Evolutionary conservation across 2,113 vertebrate genomes (phyloP).

Genomic region (Pelvicachromis taeniatus): DNA sequence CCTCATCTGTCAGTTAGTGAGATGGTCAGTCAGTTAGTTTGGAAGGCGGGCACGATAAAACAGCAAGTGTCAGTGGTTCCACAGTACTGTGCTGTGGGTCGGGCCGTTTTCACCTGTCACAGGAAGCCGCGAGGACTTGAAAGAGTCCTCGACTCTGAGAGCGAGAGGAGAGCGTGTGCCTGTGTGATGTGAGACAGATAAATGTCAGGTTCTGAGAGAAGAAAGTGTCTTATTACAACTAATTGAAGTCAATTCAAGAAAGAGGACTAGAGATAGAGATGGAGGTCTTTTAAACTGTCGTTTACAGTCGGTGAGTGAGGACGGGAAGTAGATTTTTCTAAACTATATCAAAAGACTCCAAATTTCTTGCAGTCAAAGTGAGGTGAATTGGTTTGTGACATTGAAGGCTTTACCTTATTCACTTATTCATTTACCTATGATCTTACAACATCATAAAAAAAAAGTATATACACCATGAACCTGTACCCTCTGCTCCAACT

Average conservation of each 20-base stretch:
- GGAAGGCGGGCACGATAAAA: conserved; percentile 16
- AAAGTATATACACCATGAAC: neutral
- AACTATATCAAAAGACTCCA: neutral
- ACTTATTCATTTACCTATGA: neutral
- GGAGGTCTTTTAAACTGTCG: neutral
- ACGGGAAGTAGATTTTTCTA: neutral
- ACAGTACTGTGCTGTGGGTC: neutral
- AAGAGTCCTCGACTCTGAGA: conserved; percentile 19
- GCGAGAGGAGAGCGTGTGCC: conserved; percentile 5
- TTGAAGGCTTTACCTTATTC: neutral
- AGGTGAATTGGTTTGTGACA: neutral
- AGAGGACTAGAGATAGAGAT: neutral
- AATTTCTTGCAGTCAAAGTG: neutral
- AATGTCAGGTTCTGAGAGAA: conserved; percentile 27
- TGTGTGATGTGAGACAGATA: conserved; percentile 24
- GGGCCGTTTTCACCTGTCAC: conserved; percentile 41
- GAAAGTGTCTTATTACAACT: neutral
- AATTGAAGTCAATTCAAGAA: neutral
- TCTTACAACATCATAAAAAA: neutral
- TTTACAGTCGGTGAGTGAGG: neutral
- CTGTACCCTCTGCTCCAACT: conserved; percentile 13
- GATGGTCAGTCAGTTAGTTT: conserved; percentile 22
- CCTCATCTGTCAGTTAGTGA: conserved; percentile 45
- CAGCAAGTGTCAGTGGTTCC: conserved; percentile 27
- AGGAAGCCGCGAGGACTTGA: conserved; percentile 19